Percentiles rank a stretch among this genome's conserved stretches.
Conservation (phyloP, 92 coral and sea anemone genomes). For the Parazoanthus darwini region DNA sequence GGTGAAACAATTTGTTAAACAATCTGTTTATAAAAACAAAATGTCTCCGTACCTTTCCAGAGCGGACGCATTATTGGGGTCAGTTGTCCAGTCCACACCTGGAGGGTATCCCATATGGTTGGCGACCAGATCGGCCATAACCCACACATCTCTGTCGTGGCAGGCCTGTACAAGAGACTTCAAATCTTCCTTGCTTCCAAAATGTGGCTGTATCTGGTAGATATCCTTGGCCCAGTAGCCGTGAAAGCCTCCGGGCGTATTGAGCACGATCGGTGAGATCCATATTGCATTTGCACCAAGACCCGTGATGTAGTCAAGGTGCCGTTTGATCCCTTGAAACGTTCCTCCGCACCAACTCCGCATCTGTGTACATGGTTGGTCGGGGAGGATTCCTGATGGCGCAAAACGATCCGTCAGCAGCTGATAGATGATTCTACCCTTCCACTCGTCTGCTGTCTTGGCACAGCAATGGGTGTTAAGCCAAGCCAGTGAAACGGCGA, state of each 20-base stretch:
- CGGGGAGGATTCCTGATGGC: constrained; percentile 59
- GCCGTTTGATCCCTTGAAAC: constrained; percentile 71
- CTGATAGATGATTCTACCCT: constrained; percentile 69
- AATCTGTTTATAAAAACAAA: too few relatives aligned
- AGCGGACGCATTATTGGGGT: constrained; percentile 44
- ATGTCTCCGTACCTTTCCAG: background rate
- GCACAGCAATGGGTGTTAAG: constrained; percentile 33
- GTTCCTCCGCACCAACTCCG: constrained; percentile 76
- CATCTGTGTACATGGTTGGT: constrained; percentile 51
- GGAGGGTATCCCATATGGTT: constrained; percentile 84
- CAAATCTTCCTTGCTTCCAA: constrained; percentile 59
- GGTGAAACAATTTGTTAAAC: too few relatives aligned
- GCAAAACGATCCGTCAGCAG: constrained; percentile 76
- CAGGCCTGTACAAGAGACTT: constrained; percentile 60
- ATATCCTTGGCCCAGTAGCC: constrained; percentile 87
- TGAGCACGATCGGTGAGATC: constrained; percentile 77
- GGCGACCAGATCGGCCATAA: constrained; percentile 81
- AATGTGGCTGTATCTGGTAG: constrained; percentile 71
- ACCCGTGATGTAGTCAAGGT: constrained; percentile 73
- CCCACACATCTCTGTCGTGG: constrained; percentile 78
- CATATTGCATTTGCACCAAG: constrained; percentile 81
- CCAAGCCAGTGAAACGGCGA: too few relatives aligned
- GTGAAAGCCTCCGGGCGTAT: constrained; percentile 72
- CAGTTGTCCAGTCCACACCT: constrained; percentile 49
- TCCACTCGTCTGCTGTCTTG: constrained; percentile 75